phyloP scores from a whole-genome alignment of 92 coral and sea anemone species.

The Zoanthus sociatus region DNA sequence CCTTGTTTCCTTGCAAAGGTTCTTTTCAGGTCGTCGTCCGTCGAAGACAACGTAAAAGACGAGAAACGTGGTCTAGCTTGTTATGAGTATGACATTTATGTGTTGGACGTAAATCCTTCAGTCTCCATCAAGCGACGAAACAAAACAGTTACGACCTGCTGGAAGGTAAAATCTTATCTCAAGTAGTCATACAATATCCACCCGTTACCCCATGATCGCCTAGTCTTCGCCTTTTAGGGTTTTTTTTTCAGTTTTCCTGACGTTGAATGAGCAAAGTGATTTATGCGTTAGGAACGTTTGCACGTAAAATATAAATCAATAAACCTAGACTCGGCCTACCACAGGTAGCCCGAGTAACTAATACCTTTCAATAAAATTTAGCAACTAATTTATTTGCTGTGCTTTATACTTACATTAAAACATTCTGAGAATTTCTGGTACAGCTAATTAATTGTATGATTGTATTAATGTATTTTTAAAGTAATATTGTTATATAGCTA shows the following conservation, averaged over 20 bases:
- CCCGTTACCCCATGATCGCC: not conserved
- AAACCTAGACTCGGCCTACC: too few species aligned
- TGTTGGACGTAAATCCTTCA: not conserved
- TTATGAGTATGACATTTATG: not conserved
- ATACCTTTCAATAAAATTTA: too few species aligned
- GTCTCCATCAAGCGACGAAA: not conserved
- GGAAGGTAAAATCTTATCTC: not conserved
- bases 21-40: not conserved
- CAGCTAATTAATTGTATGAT: too few species aligned
- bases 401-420: too few species aligned
- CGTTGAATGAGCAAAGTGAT: not conserved
- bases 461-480: too few species aligned
- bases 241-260: not conserved
- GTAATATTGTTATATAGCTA: too few species aligned
- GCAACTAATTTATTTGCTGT: too few species aligned
- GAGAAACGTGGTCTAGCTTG: conserved; percentile 3
- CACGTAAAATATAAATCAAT: too few species aligned
- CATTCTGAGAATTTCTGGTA: too few species aligned
- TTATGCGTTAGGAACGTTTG: too few species aligned
- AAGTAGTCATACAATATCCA: not conserved
- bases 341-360: too few species aligned
- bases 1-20: not conserved
- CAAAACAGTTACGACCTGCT: not conserved
- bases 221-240: not conserved
- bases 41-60: not conserved